phyloP scores from a whole-genome alignment of 2,797 vertebrate genomes.

The Etheostoma nigrum region DNA sequence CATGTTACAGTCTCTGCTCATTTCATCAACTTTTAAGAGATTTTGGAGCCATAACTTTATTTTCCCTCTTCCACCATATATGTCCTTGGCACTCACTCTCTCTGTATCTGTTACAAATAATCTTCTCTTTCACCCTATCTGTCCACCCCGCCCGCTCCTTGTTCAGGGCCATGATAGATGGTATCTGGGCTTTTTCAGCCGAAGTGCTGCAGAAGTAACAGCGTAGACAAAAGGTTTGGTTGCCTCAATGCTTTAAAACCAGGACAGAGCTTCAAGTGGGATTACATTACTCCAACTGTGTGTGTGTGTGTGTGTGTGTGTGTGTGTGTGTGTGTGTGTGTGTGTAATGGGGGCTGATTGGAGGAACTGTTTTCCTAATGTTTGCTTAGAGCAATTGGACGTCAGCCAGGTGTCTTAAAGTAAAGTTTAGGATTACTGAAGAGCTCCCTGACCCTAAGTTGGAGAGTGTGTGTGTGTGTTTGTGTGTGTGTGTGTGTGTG shows the following conservation, averaged over 20 bases:
- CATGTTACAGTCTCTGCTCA: slow-evolving; percentile 13
- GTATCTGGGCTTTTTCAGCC: slow-evolving; percentile 62
- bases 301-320: not conserved
- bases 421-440: slow-evolving; percentile 56
- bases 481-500: slow-evolving; percentile 14
- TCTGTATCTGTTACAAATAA: slow-evolving; percentile 59
- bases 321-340: slow-evolving; percentile 22
- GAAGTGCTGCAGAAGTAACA: slow-evolving; percentile 51
- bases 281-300: slow-evolving; percentile 52
- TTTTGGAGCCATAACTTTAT: slow-evolving; percentile 30
- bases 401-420: slow-evolving; percentile 54
- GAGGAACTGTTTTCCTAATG: slow-evolving; percentile 42
- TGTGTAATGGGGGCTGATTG: slow-evolving; percentile 23
- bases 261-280: slow-evolving; percentile 45
- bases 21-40: slow-evolving; percentile 30
- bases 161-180: slow-evolving; percentile 50
- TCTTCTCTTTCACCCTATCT: slow-evolving; percentile 42
- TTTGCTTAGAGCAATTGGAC: slow-evolving; percentile 58
- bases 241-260: slow-evolving; percentile 56
- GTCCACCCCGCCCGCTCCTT: not conserved
- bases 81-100: slow-evolving; percentile 30
- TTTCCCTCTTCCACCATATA: slow-evolving; percentile 20
- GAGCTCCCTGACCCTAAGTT: slow-evolving; percentile 32
- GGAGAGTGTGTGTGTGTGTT: not conserved
- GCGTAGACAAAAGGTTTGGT: slow-evolving; percentile 47